Base-by-base conservation (phyloP, 2,888 invertebrate genomes). In the Cosmia pyralina region DNA sequence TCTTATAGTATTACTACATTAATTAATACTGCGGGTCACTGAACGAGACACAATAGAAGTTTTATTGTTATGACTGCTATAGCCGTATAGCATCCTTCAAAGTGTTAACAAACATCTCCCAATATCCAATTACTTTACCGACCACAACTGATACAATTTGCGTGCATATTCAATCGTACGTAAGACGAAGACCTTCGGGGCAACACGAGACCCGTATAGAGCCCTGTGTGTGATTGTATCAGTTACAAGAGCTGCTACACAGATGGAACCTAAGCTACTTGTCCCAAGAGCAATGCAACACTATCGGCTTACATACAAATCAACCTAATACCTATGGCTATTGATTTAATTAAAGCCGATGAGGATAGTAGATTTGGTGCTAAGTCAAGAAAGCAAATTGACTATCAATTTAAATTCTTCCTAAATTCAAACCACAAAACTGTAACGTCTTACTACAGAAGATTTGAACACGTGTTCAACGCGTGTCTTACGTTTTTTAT, bases 211-310 rank as follows among this genome's bases (percentile, higher is more conserved):
- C 46, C 50, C 52, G 53, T 70, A 69, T 75, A 55, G 75, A 76
- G 64, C 71, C 19, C 19, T 41, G 59, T 86, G 13, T 75, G 69
- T 86, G 79, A 85, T 85, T 79, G 78, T 82, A 78, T 79, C 78
- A 60, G 63, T 76, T 72, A 80, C 82, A 73, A 77, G 68, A 71
- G 66, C 58, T 41, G 48, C 59, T 64, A 78, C 69, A 75, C 60
- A 44, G 59, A 58, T 41, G 4, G 69, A 57, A 66, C 63, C 38
- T 77, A 67, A 76, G 70, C 73, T 62, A 59, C 22, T 75, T 68
- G 60, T 83, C 83, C 74, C 84, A 57, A 48, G 77, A 75, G 84
- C 34, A 62, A 71, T 75, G 38, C 55, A 68, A 69, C 53, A 59
- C 78, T 83, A 80, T 74, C 70, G 55, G 69, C 69, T 77, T 72